Evolutionary conservation across 1,140 invertebrate species (phyloP), one percentile per base, ranked within the genome.

Genomic region (Drosophila tsacasi): DNA sequence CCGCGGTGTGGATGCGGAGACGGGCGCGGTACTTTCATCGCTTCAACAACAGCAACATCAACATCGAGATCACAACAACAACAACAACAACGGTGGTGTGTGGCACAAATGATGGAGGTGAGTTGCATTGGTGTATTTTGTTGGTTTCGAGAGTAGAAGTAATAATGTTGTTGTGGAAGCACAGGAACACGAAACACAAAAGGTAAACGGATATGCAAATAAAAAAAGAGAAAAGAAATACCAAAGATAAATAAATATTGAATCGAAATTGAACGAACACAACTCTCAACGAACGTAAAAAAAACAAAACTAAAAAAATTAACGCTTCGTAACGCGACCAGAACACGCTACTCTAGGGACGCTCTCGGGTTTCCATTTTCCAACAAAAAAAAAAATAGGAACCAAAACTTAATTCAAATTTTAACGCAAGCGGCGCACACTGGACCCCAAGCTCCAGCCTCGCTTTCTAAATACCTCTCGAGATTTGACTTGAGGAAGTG

Each of bases 161-260:
- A 65, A 39, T 39, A 39, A 57, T 57, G 54, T 57, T 68, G 68
- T 84, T 65, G 69, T 85, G 78, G 71, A 90, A 90, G 85, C 85
- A 85, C 85, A 85, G 85, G 75, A 84, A 85, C 84, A 90, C 81
- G 76, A 65, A 90, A 85, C 76, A 90, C 79, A 91, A 82, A 91
- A 82, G 55, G 54, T 55, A 71, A 90, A 78, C 74, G 75, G 57
- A 90, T 90, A 90, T 90, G 85, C 85, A 90, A 91, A 85, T 80
- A 90, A 84, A 80, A 76, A 68, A 52, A 65, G 63, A 50, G 50
- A 82, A 55, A 35, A 30, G 6, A 91, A 37, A 66, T 60, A 75
- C 27, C 2, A 86, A 57, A 91, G 37, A 25, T 57, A 57, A 77
- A 84, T 83, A 52, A 84, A 77, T 67, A 79, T 57, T 64, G 40